Evolutionary conservation across 2,888 invertebrate species (phyloP), one percentile per base, ranked within the genome.

Genomic region (Trachelus tabidus): DNA sequence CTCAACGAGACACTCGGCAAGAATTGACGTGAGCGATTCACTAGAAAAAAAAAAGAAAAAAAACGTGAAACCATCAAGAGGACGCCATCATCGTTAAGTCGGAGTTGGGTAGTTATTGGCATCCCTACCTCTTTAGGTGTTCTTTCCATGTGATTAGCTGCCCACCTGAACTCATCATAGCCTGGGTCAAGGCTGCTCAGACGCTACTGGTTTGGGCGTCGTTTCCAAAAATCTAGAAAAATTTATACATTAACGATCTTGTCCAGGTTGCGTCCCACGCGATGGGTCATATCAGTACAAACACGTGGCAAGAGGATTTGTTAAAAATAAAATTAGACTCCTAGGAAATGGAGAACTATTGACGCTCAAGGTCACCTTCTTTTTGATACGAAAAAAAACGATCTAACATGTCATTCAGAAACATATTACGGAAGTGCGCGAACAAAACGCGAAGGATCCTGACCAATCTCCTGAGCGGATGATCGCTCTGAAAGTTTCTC

Each of bases 401-500:
- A 56, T 23, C 56, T 23, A 56, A 56, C 23, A 88, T 89, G 88
- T 88, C 89, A 73, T 89, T 89, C 77, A 86, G 86, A 69, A 81
- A 83, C 56, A 88, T 89, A 73, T 77, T 89, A 77, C 85, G 86
- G 75, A 87, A 87, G 86, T 89, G 89, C 79, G 83, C 87, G 73
- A 82, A 83, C 69, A 89, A 89, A 79, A 88, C 89, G 4, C 84
- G 86, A 30, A 84, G 82, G 76, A 84, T 89, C 30, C 85, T 89
- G 40, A 75, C 68, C 68, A 75, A 78, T 33, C 75, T 78, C 73
- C 75, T 78, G 68, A 76, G 68, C 78, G 78, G 78, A 35, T 78
- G 76, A 76, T 34, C 56, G 56, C 56, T 23, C 56, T 56, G 23
- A 56, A 2, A 56, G 23, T 56, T 56, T 56, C 23, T 6, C 9